A percentile compares a stretch with the other conserved stretches of the same genome.
Conservation (phyloP, 1,140 invertebrate species). For the Maconellicoccus hirsutus region DNA sequence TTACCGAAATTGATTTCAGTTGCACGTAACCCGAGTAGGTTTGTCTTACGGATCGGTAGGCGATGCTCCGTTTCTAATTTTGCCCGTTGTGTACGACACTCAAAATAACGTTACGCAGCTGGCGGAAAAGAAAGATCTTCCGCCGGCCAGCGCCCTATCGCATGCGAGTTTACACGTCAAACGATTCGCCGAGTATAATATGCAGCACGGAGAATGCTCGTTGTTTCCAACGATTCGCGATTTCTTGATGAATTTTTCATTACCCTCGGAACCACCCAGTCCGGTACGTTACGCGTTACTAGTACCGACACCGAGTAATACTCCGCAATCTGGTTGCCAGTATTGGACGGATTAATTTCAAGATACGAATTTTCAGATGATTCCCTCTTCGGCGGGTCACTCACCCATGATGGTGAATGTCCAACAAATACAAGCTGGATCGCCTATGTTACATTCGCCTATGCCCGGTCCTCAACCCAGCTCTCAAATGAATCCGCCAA, state of each 20-base stretch:
- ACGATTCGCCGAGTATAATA: constrained; percentile 46
- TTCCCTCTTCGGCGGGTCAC: too few relatives aligned
- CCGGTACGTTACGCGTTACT: too few relatives aligned
- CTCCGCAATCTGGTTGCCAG: too few relatives aligned
- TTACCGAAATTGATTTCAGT: constrained; percentile 47
- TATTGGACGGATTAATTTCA: too few relatives aligned
- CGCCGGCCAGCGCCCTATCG: constrained; percentile 46
- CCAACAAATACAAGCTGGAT: too few relatives aligned
- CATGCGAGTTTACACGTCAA: constrained; percentile 54
- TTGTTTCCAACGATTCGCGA: constrained; percentile 79
- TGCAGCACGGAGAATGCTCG: constrained; percentile 60
- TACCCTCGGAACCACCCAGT: constrained; percentile 50
- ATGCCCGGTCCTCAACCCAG: too few relatives aligned
- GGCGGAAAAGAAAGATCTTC: constrained; percentile 58
- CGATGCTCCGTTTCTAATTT: constrained; percentile 65
- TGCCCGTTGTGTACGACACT: constrained; percentile 82
- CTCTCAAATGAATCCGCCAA: too few relatives aligned
- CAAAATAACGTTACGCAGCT: constrained; percentile 71
- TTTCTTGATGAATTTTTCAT: constrained; percentile 61
- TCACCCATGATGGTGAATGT: too few relatives aligned
- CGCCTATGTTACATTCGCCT: too few relatives aligned
- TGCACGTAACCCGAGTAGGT: constrained; percentile 69
- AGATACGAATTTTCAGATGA: too few relatives aligned
- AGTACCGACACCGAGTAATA: too few relatives aligned
- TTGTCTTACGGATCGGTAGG: constrained; percentile 43